Base-by-base conservation (phyloP, 2,797 vertebrate species). In the Australoheros facetus region DNA sequence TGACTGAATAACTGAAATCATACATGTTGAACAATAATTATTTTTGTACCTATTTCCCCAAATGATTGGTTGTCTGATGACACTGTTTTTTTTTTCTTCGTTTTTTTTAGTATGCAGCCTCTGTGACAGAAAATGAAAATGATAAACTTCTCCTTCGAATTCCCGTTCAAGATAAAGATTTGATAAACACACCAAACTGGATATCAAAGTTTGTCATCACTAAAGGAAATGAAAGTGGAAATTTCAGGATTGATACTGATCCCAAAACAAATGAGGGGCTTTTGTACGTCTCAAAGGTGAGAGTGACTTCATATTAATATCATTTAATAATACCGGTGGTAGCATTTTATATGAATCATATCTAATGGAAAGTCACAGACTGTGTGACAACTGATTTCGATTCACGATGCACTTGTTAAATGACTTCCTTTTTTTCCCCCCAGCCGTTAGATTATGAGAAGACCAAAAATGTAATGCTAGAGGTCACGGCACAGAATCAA, bases 171-270 rank as follows among this genome's bases (percentile, higher is more conserved):
- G 98, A 99, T 80, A 94, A 93, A n/a, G 97, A 98, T 87, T 83
- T 96, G 45, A 34, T 74, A 7, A 92, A 95, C 48, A 95, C 96
- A 0, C 85, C 95, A 39, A 95, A 96, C 87, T 97, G 97, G 71
- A 86, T 81, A 54, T 93, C 97, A 3, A 89, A 95, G 6, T 98
- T 96, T 72, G 75, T 83, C 62, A 97, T 99, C 81, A 92, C 88
- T 13, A 93, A 94, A 74, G 98, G 98, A 86, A 97, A 98, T 53
- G 96, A 97, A 56, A 93, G 96, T 1, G 94, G 88, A 16, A 82
- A 95, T 82, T 98, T 98, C 91, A 95, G 95, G 92, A 95, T 98
- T 4, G 95, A 92, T 1, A 96, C 91, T 2, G 97, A 98, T 80
- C 94, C 92, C 54, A 89, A 92, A 19, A 97, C 96, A 30, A 98